These are phyloP conservation scores for Phyllotreta striolata DNA, from an alignment of 2,888 invertebrate species.

Conservation along the genomic window DNA sequence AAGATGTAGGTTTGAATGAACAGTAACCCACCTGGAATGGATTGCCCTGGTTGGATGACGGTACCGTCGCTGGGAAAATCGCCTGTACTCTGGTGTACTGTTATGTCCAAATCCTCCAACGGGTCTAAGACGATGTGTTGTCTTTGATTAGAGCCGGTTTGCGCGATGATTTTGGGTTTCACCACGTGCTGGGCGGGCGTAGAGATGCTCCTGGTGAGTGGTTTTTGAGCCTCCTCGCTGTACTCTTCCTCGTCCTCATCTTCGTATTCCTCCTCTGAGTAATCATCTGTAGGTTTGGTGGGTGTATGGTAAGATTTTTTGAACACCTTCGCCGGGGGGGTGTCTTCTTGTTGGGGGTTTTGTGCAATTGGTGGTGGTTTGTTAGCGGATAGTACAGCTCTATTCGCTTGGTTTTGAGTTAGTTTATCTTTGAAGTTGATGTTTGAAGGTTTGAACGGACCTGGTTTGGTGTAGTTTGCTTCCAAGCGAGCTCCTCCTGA, in stretches of 20 bases:
- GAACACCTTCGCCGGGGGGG: neutral
- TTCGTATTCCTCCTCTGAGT: neutral
- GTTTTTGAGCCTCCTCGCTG: slow-evolving; percentile 47
- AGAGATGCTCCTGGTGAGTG: slow-evolving; percentile 39
- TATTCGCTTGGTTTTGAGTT: slow-evolving; percentile 21
- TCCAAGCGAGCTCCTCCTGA: slow-evolving; percentile 67
- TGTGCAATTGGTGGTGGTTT: neutral
- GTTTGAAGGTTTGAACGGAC: slow-evolving; percentile 46
- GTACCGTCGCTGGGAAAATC: slow-evolving; percentile 64
- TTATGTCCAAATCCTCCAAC: slow-evolving; percentile 67
- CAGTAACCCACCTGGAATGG: slow-evolving; percentile 65
- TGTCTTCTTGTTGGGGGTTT: neutral
- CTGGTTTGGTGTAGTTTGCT: slow-evolving; percentile 42
- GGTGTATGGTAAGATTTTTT: too few relatives aligned
- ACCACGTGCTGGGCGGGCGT: slow-evolving; percentile 68
- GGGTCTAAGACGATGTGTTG: slow-evolving; percentile 71
- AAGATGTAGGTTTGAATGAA: neutral
- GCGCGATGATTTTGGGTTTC: slow-evolving; percentile 45
- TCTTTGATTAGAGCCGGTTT: slow-evolving; percentile 61
- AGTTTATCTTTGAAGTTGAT: slow-evolving; percentile 39
- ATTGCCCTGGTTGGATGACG: slow-evolving; percentile 71
- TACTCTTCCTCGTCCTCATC: slow-evolving; percentile 67
- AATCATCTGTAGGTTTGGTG: too few relatives aligned
- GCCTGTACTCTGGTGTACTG: slow-evolving; percentile 68
- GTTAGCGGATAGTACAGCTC: neutral